A percentile compares a stretch with the other conserved stretches of the same genome.
Evolutionary conservation across 2,888 invertebrate species (phyloP).

Genomic region (Scaptomyza cyrtandrae): DNA sequence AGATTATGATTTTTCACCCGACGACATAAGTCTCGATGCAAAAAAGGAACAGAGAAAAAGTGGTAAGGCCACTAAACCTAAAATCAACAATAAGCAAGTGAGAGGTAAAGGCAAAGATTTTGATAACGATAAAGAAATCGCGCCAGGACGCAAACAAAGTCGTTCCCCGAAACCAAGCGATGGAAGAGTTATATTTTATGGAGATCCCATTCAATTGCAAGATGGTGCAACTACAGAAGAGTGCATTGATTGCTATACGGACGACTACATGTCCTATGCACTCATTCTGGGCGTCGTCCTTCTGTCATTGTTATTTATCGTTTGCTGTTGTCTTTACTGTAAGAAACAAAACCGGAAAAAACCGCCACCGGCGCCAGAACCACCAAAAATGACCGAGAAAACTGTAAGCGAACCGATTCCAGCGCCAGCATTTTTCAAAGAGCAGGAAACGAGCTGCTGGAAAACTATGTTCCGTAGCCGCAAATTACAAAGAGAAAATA

Average conservation of each 20-base stretch:
- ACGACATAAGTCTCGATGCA: slow-evolving; percentile 8
- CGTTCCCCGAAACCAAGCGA: slow-evolving; percentile 25
- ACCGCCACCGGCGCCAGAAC: background rate
- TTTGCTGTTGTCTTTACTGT: slow-evolving; percentile 53
- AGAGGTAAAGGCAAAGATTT: background rate
- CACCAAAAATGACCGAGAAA: background rate
- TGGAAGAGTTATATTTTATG: background rate
- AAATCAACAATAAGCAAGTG: background rate
- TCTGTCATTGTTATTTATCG: slow-evolving; percentile 47
- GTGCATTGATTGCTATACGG: slow-evolving; percentile 47
- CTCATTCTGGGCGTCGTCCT: slow-evolving; percentile 45
- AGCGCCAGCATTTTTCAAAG: background rate
- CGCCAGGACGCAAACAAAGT: slow-evolving; percentile 16
- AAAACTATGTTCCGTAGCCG: slow-evolving; percentile 21
- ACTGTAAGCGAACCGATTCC: background rate
- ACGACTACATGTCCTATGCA: slow-evolving; percentile 42
- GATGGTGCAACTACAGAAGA: slow-evolving; percentile 29
- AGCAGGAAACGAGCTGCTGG: slow-evolving; percentile 16
- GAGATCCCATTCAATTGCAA: background rate
- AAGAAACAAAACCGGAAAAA: background rate
- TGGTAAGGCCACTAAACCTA: background rate
- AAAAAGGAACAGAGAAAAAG: slow-evolving; percentile 8
- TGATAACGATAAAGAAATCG: background rate
- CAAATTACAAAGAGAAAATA: slow-evolving; percentile 7
- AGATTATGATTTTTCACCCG: slow-evolving; percentile 32